Percentiles rank a stretch among this genome's conserved stretches.
These are phyloP conservation scores for Machaerirhynchus nigripectus DNA, from an alignment of 2,113 vertebrate genomes.

Conservation along the genomic window DNA sequence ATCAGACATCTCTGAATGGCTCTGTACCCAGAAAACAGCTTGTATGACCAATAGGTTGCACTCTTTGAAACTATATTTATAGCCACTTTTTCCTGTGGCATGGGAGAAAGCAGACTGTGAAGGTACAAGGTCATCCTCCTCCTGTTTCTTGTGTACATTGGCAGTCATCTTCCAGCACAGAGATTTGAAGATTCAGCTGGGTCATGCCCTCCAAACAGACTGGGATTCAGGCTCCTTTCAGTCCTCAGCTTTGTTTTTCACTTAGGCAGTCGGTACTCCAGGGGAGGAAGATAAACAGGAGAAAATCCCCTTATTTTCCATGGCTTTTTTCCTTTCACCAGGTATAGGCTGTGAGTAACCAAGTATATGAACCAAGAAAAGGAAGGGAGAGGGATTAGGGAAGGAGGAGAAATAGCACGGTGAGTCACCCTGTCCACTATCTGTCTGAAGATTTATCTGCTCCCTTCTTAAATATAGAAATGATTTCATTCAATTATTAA, in stretches of 20 bases:
- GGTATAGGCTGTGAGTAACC: background rate
- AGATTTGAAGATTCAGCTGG: background rate
- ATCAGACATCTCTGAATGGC: background rate
- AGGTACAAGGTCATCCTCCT: constrained; percentile 1
- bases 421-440: constrained; percentile 51
- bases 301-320: background rate
- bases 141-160: background rate
- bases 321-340: background rate
- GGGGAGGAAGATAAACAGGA: background rate
- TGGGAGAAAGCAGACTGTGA: background rate
- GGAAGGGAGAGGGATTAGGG: background rate
- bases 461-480: constrained; percentile 51
- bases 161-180: background rate
- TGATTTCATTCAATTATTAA: constrained; percentile 60
- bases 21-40: background rate
- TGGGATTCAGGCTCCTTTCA: background rate
- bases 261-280: background rate
- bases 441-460: constrained; percentile 33
- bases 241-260: background rate
- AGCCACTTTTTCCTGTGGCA: background rate
- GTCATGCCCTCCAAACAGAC: background rate
- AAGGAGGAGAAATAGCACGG: constrained; percentile 36
- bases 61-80: background rate
- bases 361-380: background rate
- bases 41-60: background rate